A percentile compares a stretch with the other conserved stretches of the same genome.
phyloP scores from a whole-genome alignment of 2,113 vertebrate species.

The Procavia capensis region DNA sequence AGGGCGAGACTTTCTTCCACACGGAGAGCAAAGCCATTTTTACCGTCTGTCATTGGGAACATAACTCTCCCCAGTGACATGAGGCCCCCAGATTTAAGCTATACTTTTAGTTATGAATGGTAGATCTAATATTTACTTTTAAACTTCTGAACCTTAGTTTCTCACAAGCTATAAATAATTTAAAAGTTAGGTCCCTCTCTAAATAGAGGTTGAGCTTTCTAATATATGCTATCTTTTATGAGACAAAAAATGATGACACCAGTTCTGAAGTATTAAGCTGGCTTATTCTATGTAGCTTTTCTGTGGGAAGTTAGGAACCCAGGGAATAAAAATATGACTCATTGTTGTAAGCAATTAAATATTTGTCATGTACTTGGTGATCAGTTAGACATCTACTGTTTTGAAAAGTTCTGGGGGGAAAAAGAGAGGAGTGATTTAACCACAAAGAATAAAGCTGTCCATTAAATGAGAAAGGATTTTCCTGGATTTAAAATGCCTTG shows the following conservation, averaged over 20 bases:
- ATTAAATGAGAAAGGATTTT: conserved; percentile 43
- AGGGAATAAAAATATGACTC: conserved; percentile 33
- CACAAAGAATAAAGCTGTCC: background rate
- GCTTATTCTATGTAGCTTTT: background rate
- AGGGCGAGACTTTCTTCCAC: background rate
- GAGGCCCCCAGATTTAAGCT: background rate
- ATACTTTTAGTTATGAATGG: conserved; percentile 7
- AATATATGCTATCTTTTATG: conserved; percentile 18
- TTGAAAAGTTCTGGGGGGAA: background rate
- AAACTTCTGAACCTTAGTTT: conserved; percentile 55
- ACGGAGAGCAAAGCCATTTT: conserved; percentile 10
- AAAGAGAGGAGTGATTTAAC: conserved; percentile 5
- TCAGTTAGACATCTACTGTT: conserved; percentile 26
- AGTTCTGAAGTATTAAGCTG: background rate
- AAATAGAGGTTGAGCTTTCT: conserved; percentile 39
- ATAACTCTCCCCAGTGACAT: background rate
- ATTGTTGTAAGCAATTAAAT: conserved; percentile 33
- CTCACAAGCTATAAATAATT: conserved; percentile 27
- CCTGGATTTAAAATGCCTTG: background rate
- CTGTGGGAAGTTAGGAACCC: conserved; percentile 23
- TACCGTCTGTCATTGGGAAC: background rate
- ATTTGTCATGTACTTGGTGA: background rate
- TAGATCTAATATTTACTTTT: conserved; percentile 15
- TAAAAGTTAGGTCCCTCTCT: conserved; percentile 54
- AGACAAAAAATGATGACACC: background rate